Evolutionary conservation across 2,113 vertebrate species (phyloP).

Genomic region (Shinisaurus crocodilurus): DNA sequence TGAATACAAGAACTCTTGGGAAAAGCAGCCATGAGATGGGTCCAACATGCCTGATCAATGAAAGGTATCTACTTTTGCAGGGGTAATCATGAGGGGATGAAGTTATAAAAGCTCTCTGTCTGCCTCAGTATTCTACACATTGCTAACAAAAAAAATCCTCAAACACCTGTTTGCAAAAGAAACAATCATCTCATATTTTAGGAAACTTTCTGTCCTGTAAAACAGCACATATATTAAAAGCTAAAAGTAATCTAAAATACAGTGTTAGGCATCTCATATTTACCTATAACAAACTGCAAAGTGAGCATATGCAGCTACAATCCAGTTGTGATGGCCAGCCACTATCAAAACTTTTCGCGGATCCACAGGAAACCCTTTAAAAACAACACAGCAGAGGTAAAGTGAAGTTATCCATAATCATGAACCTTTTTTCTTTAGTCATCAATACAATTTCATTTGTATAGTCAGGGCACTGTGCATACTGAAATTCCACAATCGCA

Average conservation of each 20-base stretch:
- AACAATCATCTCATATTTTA: background rate
- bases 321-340: conserved; percentile 98
- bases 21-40: background rate
- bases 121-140: background rate
- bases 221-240: background rate
- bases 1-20: background rate
- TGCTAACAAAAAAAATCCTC: background rate
- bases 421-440: background rate
- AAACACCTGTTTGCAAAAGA: background rate
- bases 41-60: background rate
- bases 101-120: background rate
- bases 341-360: conserved; percentile 96
- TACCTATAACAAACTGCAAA: conserved; percentile 99
- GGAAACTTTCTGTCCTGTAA: background rate
- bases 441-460: background rate
- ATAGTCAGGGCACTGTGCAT: background rate
- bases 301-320: conserved; percentile 96
- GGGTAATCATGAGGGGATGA: background rate
- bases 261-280: background rate
- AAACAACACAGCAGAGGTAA: background rate
- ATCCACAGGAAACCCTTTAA: conserved; percentile 88
- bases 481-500: background rate
- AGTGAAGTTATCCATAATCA: background rate
- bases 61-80: background rate
- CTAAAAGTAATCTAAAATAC: background rate